Evolutionary conservation across 2,797 vertebrate genomes (phyloP).

Genomic region (Tragopan temminckii): DNA sequence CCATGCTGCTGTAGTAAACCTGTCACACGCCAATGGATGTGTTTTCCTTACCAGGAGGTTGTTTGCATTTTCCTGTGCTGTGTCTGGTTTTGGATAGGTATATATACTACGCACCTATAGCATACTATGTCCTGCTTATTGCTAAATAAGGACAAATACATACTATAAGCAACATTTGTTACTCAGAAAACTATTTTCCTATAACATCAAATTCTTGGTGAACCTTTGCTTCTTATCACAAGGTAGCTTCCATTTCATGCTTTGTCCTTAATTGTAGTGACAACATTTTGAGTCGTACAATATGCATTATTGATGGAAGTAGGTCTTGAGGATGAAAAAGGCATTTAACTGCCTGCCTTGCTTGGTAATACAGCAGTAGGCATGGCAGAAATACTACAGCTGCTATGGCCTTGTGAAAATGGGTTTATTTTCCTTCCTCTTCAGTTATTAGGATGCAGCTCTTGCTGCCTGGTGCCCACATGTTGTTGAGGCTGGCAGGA

Average conservation of each 20-base stretch:
- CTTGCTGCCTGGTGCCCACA: background rate
- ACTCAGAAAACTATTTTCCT: background rate
- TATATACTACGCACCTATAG: background rate
- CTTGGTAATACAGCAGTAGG: background rate
- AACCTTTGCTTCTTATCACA: background rate
- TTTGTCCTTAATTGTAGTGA: background rate
- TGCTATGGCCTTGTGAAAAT: background rate
- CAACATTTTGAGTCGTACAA: background rate
- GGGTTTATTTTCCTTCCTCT: background rate
- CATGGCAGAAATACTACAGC: background rate
- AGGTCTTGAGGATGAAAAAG: background rate
- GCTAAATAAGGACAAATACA: background rate
- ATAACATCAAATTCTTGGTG: background rate
- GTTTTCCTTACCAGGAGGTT: background rate
- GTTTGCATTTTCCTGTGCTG: background rate
- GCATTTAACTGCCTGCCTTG: background rate
- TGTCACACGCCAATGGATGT: background rate
- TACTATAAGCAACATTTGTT: fast-evolving
- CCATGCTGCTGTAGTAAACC: background rate
- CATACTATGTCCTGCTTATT: background rate
- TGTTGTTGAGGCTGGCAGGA: background rate
- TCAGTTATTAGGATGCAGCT: background rate
- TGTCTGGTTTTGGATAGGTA: background rate
- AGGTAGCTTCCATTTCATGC: background rate
- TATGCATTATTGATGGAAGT: background rate